A percentile compares a stretch with the other conserved stretches of the same genome.
Evolutionary conservation across 2,113 vertebrate genomes (phyloP).

Genomic region (Phylloscopus trochilus): DNA sequence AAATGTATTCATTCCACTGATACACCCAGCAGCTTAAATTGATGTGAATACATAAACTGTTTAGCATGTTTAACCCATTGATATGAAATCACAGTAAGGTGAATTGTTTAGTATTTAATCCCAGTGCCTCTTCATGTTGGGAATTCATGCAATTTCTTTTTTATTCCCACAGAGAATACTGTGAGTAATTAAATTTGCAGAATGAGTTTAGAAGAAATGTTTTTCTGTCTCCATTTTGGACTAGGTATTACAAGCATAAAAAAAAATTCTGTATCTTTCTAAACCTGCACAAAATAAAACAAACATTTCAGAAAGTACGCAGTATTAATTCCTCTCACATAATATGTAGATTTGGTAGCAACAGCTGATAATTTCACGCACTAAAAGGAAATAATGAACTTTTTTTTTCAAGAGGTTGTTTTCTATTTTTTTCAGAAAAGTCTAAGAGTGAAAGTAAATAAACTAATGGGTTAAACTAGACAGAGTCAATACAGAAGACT

Average conservation of each 20-base stretch:
- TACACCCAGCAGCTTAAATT: slow-evolving; percentile 19
- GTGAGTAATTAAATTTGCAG: background rate
- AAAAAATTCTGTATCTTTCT: background rate
- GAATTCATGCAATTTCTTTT: background rate
- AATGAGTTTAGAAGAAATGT: background rate
- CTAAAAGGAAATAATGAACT: background rate
- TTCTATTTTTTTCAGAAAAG: background rate
- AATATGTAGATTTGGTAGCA: rapidly evolving
- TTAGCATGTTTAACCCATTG: slow-evolving; percentile 36
- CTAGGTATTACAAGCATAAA: background rate
- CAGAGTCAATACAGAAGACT: background rate
- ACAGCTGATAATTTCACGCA: background rate
- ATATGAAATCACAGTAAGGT: background rate
- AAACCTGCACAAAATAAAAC: background rate
- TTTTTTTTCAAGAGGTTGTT: background rate
- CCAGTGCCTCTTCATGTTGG: background rate
- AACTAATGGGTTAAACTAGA: background rate
- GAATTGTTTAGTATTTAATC: background rate
- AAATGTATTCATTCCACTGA: slow-evolving; percentile 38
- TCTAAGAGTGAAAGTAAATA: background rate
- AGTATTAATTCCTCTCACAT: background rate
- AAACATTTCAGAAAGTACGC: background rate
- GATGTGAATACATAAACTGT: slow-evolving; percentile 14
- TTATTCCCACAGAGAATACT: background rate
- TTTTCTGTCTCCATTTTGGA: background rate